Evolutionary conservation across 2,113 vertebrate genomes (phyloP).

Genomic region (Pseudopodoces humilis): DNA sequence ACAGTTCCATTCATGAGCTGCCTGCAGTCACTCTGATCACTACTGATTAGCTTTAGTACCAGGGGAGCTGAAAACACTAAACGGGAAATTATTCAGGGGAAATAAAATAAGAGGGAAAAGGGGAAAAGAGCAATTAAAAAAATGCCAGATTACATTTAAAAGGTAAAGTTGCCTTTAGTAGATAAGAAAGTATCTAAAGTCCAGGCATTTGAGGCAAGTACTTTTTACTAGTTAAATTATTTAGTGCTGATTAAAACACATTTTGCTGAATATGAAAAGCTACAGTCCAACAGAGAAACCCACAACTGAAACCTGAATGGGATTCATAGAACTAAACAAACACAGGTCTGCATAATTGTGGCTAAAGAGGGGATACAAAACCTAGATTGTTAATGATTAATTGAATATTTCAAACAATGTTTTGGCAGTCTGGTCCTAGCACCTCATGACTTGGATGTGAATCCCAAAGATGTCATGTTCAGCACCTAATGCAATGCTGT

Average conservation of each 20-base stretch:
- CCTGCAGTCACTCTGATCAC: constrained; percentile 39
- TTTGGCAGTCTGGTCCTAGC: constrained; percentile 70
- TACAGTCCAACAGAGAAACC: background rate
- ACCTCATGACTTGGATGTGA: constrained; percentile 62
- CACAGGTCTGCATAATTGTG: constrained; percentile 6
- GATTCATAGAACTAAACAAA: background rate
- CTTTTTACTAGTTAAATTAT: background rate
- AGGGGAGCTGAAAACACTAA: background rate
- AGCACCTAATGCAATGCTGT: constrained; percentile 50
- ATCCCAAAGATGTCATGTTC: constrained; percentile 42
- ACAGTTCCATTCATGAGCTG: constrained; percentile 21
- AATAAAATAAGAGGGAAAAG: background rate
- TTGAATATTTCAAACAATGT: constrained; percentile 20
- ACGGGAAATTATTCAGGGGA: background rate
- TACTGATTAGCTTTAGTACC: background rate
- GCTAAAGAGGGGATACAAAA: constrained; percentile 35
- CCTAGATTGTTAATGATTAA: constrained; percentile 11
- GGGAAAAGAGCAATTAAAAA: background rate
- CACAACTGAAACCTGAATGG: constrained; percentile 3
- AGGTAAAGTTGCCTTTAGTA: constrained; percentile 19
- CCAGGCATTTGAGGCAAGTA: constrained; percentile 52
- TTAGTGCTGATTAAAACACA: constrained; percentile 35
- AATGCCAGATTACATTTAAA: constrained; percentile 16
- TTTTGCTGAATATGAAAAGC: constrained; percentile 18
- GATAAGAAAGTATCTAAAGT: constrained; percentile 47